Percentiles rank a stretch among this genome's conserved stretches.
phyloP scores from a whole-genome alignment of 2,888 invertebrate genomes.

The Acanthosepion lycidas region DNA sequence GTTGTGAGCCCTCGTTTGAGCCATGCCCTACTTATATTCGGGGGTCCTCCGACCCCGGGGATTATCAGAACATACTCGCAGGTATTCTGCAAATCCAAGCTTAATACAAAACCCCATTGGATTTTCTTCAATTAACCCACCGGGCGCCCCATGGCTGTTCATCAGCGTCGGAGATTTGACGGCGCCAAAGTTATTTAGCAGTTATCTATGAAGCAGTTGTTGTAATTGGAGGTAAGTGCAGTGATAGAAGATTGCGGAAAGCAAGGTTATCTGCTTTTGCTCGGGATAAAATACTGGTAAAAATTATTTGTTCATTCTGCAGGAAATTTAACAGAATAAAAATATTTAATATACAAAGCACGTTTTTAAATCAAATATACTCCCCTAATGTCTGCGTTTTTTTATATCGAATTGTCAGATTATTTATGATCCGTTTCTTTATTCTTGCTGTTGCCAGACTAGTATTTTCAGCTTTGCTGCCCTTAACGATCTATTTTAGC shows the following conservation, averaged over 20 bases:
- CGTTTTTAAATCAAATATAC: no score
- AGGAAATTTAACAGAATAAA: no score
- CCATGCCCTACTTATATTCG: background rate
- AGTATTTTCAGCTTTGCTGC: no score
- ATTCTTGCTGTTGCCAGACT: no score
- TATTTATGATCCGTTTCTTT: no score
- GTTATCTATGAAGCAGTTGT: background rate
- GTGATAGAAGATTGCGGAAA: background rate
- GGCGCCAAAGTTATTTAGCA: background rate
- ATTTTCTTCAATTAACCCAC: conserved; percentile 15
- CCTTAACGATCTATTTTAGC: no score
- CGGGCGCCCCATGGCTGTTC: background rate
- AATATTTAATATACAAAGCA: no score
- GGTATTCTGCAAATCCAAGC: background rate
- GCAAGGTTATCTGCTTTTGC: background rate
- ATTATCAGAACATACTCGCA: background rate
- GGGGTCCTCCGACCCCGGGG: background rate
- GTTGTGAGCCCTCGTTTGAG: background rate
- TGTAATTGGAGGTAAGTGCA: background rate
- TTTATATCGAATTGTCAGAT: no score
- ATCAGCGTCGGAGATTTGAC: background rate
- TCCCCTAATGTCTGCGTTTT: no score
- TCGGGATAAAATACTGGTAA: no score
- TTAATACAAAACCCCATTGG: background rate
- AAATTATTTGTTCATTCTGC: no score